A percentile compares a stretch with the other conserved stretches of the same genome.
Evolutionary conservation across 1,140 invertebrate genomes (phyloP).

Genomic region (Sarcophaga bullata): DNA sequence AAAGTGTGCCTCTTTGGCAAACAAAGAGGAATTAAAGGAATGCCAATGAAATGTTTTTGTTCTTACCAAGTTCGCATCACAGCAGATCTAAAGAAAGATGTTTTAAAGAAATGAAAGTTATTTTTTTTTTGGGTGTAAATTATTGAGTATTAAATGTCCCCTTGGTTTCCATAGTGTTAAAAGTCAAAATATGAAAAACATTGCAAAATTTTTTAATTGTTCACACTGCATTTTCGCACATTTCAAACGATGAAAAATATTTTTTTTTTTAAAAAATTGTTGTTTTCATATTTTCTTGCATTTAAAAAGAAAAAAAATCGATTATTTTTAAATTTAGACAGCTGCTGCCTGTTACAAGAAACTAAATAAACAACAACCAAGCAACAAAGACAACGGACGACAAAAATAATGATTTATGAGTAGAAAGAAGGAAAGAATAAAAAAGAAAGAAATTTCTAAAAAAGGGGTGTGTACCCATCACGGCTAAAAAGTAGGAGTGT

Average conservation of each 20-base stretch:
- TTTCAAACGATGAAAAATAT: background rate
- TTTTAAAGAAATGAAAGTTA: too few species aligned
- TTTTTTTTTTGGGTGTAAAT: too few species aligned
- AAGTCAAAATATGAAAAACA: too few species aligned
- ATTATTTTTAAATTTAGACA: background rate
- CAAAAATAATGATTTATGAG: too few species aligned
- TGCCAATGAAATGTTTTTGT: too few species aligned
- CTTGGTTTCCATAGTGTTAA: background rate
- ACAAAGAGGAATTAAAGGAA: too few species aligned
- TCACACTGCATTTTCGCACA: background rate
- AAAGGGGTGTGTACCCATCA: constrained; percentile 38
- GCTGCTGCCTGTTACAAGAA: background rate
- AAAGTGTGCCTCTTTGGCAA: too few species aligned
- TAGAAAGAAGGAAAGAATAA: background rate
- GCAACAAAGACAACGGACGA: background rate
- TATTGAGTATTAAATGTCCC: too few species aligned
- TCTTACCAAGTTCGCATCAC: too few species aligned
- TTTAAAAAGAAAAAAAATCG: background rate
- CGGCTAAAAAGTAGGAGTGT: constrained; percentile 28
- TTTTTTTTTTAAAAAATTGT: background rate
- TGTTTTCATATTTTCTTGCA: background rate
- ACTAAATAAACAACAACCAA: background rate
- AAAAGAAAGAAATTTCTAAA: constrained; percentile 4
- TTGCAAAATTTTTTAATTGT: too few species aligned
- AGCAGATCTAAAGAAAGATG: too few species aligned